These are phyloP conservation scores for Yponomeuta cagnagella DNA, from an alignment of 2,888 invertebrate genomes.

Conservation along the genomic window DNA sequence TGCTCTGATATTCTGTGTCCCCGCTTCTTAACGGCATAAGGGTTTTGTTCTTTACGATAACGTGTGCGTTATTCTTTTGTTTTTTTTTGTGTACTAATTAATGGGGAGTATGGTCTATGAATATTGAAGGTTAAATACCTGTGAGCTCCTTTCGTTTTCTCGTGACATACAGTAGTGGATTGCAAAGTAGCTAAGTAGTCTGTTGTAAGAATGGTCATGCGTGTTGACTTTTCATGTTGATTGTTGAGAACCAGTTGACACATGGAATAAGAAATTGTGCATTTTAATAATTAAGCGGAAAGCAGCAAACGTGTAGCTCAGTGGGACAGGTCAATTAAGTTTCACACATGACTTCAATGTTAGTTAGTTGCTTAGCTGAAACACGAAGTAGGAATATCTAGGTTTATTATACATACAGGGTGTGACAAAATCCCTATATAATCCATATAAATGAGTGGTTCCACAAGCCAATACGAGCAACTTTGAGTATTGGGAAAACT, in stretches of 20 bases:
- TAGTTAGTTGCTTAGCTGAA: background rate
- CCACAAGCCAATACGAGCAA: too few relatives aligned
- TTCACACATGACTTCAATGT: background rate
- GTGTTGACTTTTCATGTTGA: background rate
- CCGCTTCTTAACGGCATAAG: conserved; percentile 11
- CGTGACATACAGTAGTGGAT: too few relatives aligned
- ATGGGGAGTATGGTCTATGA: conserved; percentile 1
- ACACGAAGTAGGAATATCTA: too few relatives aligned
- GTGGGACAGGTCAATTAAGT: conserved; percentile 1
- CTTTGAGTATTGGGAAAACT: too few relatives aligned
- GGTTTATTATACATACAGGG: too few relatives aligned
- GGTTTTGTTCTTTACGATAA: conserved; percentile 16
- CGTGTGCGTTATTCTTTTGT: conserved; percentile 11
- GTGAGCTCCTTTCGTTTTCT: too few relatives aligned
- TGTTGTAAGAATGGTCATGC: background rate
- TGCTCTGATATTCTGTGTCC: conserved; percentile 17
- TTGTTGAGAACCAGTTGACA: background rate
- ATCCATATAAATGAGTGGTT: too few relatives aligned
- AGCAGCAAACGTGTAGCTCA: background rate
- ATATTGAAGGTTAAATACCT: background rate
- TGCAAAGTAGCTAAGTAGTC: too few relatives aligned
- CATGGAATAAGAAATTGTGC: background rate
- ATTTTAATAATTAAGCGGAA: background rate
- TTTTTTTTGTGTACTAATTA: conserved; percentile 16
- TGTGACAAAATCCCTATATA: too few relatives aligned